Conservation (phyloP, 2,113 vertebrate genomes). For the Rhinolophus ferrumequinum region DNA sequence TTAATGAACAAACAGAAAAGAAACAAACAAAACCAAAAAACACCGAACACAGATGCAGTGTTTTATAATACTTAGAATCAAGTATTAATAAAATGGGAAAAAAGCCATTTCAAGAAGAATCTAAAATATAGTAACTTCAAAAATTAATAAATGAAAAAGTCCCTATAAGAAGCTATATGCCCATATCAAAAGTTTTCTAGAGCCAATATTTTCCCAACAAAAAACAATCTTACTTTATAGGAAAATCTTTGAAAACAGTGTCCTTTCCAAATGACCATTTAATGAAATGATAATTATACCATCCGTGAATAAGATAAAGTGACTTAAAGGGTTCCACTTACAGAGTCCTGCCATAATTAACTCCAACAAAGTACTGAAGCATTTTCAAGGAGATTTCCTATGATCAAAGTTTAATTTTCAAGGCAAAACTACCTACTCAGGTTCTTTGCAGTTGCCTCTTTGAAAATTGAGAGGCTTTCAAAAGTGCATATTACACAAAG, state of each 20-base stretch:
- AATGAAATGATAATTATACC: not conserved
- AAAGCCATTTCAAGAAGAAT: not conserved
- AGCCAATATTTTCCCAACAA: not conserved
- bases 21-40: not conserved
- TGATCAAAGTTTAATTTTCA: not conserved
- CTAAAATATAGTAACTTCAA: not conserved
- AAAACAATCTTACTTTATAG: not conserved
- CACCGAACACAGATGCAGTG: not conserved
- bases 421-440: slow-evolving; percentile 4
- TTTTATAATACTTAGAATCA: not conserved
- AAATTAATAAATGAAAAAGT: not conserved
- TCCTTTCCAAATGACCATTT: not conserved
- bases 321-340: not conserved
- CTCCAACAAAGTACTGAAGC: not conserved
- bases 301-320: slow-evolving; percentile 37
- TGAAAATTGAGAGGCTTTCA: slow-evolving; percentile 3
- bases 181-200: not conserved
- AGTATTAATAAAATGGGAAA: not conserved
- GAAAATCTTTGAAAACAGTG: not conserved
- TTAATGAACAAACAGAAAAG: not conserved
- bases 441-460: not conserved
- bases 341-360: not conserved
- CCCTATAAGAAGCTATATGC: not conserved
- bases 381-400: slow-evolving; percentile 25
- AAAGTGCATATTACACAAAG: not conserved